A percentile compares a stretch with the other conserved stretches of the same genome.
Evolutionary conservation across 2,113 vertebrate species (phyloP).

Genomic region (Ia io): DNA sequence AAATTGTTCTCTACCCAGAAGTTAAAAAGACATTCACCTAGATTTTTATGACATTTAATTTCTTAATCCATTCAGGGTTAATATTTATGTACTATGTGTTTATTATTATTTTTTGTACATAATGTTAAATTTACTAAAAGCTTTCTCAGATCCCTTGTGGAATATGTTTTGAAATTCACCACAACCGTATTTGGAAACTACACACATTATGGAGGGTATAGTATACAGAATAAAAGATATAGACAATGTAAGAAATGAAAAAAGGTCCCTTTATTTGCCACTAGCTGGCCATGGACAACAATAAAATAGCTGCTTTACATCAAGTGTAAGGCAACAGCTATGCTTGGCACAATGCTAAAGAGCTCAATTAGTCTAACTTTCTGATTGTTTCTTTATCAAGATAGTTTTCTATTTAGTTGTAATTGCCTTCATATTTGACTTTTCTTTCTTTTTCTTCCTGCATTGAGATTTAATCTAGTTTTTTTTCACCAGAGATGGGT

Average conservation of each 20-base stretch:
- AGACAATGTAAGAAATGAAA: background rate
- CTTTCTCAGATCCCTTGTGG: background rate
- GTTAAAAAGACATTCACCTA: background rate
- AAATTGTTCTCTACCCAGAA: background rate
- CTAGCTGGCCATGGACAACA: background rate
- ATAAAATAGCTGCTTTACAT: background rate
- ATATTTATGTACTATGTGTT: background rate
- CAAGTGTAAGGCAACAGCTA: background rate
- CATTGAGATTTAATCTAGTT: background rate
- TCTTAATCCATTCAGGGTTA: background rate
- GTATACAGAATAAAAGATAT: background rate
- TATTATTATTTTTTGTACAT: background rate
- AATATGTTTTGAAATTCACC: background rate
- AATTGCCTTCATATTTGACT: background rate
- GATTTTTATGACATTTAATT: background rate
- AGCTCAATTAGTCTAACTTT: background rate
- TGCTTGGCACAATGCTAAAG: background rate
- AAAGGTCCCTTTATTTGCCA: background rate
- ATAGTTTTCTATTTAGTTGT: background rate
- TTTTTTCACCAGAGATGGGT: background rate
- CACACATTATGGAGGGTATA: accelerated
- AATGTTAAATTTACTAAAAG: background rate
- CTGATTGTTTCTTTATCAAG: background rate
- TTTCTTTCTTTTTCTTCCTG: background rate
- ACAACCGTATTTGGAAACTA: background rate